phyloP scores from a whole-genome alignment of 1,140 invertebrate species.

The Microvelia longipes region DNA sequence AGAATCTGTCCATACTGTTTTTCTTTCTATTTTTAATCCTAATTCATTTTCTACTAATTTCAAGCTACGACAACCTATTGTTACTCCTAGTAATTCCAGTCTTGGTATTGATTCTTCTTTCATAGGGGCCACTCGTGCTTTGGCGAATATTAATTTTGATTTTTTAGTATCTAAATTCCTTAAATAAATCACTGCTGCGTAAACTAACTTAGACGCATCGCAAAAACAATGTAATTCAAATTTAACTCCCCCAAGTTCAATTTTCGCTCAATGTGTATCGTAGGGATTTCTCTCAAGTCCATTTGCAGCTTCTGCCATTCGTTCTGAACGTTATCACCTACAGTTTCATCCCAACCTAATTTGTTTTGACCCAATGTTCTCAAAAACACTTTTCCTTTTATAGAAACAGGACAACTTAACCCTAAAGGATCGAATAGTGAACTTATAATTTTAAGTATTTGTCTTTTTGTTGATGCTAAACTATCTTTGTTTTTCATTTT shows the following conservation, averaged over 20 bases:
- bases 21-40: background rate
- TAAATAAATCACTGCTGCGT: background rate
- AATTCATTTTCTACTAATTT: background rate
- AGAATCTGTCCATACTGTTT: background rate
- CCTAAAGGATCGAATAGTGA: background rate
- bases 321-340: background rate
- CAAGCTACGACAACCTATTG: background rate
- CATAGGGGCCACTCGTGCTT: background rate
- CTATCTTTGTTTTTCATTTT: background rate
- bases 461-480: background rate
- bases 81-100: background rate
- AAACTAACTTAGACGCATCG: background rate
- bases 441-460: background rate
- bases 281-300: background rate
- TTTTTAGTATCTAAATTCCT: background rate
- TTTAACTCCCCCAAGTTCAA: background rate
- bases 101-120: background rate
- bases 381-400: background rate
- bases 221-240: background rate
- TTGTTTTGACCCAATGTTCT: background rate
- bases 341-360: background rate
- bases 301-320: background rate
- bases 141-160: background rate
- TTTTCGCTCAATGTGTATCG: background rate
- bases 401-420: background rate